Percentiles rank a stretch among this genome's conserved stretches.
Evolutionary conservation across 1,140 invertebrate genomes (phyloP).

Genomic region (Wasmannia auropunctata): DNA sequence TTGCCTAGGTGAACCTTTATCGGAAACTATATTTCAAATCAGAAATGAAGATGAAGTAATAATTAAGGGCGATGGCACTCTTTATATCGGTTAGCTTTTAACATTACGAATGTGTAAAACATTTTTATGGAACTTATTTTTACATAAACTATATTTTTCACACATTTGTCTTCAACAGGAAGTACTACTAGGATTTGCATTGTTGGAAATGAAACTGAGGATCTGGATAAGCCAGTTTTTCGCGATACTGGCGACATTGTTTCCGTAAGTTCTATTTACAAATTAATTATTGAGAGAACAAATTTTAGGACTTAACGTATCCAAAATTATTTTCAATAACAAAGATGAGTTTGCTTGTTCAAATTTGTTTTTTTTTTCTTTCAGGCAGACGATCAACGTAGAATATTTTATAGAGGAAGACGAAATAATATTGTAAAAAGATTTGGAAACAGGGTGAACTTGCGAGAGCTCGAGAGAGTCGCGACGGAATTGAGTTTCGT

Average conservation of each 20-base stretch:
- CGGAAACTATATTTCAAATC: slow-evolving; percentile 88
- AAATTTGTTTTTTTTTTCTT: slow-evolving; percentile 44
- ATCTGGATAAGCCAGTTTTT: slow-evolving; percentile 84
- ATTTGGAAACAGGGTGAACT: slow-evolving; percentile 89
- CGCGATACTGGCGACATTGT: slow-evolving; percentile 90
- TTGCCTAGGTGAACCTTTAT: slow-evolving; percentile 87
- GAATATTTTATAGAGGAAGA: slow-evolving; percentile 88
- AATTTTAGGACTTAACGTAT: neutral
- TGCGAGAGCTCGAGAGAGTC: slow-evolving; percentile 87
- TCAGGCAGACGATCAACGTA: slow-evolving; percentile 83
- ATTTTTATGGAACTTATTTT: neutral
- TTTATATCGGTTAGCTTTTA: slow-evolving; percentile 86
- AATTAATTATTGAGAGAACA: neutral
- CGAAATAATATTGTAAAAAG: slow-evolving; percentile 90
- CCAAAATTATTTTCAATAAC: slow-evolving; percentile 11
- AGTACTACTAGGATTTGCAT: slow-evolving; percentile 88
- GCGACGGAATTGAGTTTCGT: slow-evolving; percentile 83
- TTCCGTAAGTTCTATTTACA: slow-evolving; percentile 60
- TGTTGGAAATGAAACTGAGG: slow-evolving; percentile 85
- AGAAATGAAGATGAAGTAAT: slow-evolving; percentile 75
- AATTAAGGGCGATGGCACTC: slow-evolving; percentile 85
- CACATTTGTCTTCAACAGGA: slow-evolving; percentile 77
- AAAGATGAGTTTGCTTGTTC: neutral
- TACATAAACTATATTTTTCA: slow-evolving; percentile 23
- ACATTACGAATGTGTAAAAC: slow-evolving; percentile 34